Percentiles rank a stretch among this genome's conserved stretches.
These are phyloP conservation scores for Scaptomyza flava DNA, from an alignment of 2,888 invertebrate genomes.

Conservation along the genomic window DNA sequence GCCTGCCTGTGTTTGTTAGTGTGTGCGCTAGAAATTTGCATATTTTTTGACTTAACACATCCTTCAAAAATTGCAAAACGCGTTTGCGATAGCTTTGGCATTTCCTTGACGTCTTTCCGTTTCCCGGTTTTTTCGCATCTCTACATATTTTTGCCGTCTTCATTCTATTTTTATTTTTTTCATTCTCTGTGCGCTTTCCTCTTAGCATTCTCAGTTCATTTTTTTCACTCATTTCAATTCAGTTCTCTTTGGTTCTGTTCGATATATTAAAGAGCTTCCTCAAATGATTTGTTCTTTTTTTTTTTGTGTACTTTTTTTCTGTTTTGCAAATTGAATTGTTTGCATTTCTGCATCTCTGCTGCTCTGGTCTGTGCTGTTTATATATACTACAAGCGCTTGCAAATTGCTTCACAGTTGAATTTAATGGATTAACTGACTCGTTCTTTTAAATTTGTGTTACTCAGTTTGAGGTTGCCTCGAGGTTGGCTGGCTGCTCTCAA, in stretches of 20 bases:
- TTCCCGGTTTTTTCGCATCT: conserved; percentile 44
- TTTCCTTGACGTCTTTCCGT: conserved; percentile 76
- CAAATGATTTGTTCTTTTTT: conserved; percentile 20
- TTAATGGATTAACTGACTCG: conserved; percentile 57
- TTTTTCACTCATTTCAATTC: not conserved
- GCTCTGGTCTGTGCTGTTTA: not conserved
- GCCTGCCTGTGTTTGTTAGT: conserved; percentile 19
- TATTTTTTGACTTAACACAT: conserved; percentile 79
- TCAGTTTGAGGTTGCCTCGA: conserved; percentile 5
- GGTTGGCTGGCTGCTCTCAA: conserved; percentile 58
- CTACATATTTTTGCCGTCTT: conserved; percentile 41
- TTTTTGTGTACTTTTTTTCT: not conserved
- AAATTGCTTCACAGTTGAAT: conserved; percentile 71
- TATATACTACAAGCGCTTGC: conserved; percentile 32
- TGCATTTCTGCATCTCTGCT: conserved; percentile 22
- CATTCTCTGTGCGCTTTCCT: not conserved
- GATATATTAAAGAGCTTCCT: conserved; percentile 43
- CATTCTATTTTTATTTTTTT: conserved; percentile 7
- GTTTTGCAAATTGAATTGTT: conserved; percentile 69
- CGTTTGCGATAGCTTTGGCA: conserved; percentile 79
- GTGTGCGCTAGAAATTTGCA: conserved; percentile 64
- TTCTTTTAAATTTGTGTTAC: conserved; percentile 55
- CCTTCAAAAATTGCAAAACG: conserved; percentile 78
- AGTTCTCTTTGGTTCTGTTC: conserved; percentile 9
- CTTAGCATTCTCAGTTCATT: not conserved